phyloP scores from a whole-genome alignment of 2,888 invertebrate genomes.

The Drosophila neoperkinsi region DNA sequence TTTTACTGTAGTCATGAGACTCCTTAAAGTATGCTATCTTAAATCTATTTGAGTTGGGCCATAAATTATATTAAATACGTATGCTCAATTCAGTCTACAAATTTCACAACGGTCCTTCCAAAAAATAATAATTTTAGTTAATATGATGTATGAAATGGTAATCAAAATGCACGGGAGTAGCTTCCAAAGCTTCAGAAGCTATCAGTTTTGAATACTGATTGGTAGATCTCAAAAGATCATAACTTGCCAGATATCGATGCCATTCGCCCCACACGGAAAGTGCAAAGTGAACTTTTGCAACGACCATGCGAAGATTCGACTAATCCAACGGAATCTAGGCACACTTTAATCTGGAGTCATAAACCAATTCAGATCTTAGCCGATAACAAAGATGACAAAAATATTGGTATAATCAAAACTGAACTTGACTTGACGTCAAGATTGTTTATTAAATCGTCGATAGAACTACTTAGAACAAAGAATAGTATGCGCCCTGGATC shows the following conservation, averaged over 20 bases:
- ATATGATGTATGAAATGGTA: background rate
- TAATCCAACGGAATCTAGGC: background rate
- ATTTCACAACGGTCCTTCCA: background rate
- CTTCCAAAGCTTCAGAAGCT: background rate
- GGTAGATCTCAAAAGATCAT: accelerated
- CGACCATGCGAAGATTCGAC: background rate
- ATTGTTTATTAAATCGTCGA: conserved; percentile 28
- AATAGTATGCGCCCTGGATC: conserved; percentile 71
- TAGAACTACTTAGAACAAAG: conserved; percentile 50
- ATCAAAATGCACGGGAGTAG: background rate
- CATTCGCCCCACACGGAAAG: background rate
- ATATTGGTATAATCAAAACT: background rate
- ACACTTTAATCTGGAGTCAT: background rate
- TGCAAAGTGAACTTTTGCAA: background rate
- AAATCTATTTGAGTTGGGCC: background rate
- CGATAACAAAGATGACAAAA: background rate
- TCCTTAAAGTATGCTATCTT: background rate
- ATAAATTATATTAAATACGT: background rate
- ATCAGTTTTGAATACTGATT: background rate
- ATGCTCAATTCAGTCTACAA: background rate
- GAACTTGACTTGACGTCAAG: conserved; percentile 1
- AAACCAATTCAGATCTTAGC: background rate
- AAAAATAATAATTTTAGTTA: background rate
- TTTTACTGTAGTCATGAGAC: background rate
- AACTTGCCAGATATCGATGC: background rate